These are phyloP conservation scores for Abrostola tripartita DNA, from an alignment of 2,888 invertebrate species.

Conservation along the genomic window DNA sequence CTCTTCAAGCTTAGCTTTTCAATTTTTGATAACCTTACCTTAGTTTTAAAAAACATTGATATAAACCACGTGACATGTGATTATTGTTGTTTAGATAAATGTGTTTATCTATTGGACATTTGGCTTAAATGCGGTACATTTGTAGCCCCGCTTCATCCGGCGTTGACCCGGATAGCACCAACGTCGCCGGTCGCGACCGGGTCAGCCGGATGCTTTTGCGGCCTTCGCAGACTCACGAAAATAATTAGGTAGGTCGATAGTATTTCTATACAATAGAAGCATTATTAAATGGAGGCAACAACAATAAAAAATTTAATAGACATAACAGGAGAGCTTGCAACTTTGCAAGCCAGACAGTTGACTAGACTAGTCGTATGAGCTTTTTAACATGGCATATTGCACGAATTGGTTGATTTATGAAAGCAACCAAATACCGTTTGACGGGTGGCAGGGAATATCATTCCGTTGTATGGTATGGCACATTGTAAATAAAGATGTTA, in stretches of 20 bases:
- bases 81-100: slow-evolving; percentile 6
- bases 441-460: slow-evolving; percentile 24
- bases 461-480: slow-evolving; percentile 35
- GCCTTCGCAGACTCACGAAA: slow-evolving; percentile 73
- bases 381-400: slow-evolving; percentile 20
- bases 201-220: slow-evolving; percentile 77
- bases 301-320: neutral
- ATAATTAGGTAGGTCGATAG: slow-evolving; percentile 60
- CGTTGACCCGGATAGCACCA: slow-evolving; percentile 86
- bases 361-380: slow-evolving; percentile 6
- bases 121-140: slow-evolving; percentile 50
- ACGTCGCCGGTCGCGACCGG: slow-evolving; percentile 85
- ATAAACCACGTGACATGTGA: neutral
- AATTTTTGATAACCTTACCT: slow-evolving; percentile 1
- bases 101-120: slow-evolving; percentile 55
- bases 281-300: neutral
- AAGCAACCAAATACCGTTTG: slow-evolving; percentile 18
- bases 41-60: neutral
- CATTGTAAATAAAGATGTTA: slow-evolving; percentile 53
- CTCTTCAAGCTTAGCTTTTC: slow-evolving; percentile 8
- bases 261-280: slow-evolving; percentile 11
- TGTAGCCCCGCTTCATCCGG: slow-evolving; percentile 52
- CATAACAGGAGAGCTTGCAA: neutral
- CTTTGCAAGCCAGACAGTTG: neutral
- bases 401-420: slow-evolving; percentile 35